Evolutionary conservation across 1,140 invertebrate species (phyloP).

Genomic region (Halyomorpha halys): DNA sequence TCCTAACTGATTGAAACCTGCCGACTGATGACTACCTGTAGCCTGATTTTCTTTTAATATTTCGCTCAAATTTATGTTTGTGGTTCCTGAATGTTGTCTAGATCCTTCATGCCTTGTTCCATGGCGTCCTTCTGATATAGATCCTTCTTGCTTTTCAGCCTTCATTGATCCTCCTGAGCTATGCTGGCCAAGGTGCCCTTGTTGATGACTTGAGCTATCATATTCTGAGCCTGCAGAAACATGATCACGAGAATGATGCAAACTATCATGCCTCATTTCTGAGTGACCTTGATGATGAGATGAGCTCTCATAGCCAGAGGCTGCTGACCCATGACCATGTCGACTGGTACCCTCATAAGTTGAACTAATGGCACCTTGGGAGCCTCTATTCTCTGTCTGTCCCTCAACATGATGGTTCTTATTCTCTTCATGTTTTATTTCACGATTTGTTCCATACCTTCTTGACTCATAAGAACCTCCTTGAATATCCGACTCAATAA

Average conservation of each 20-base stretch:
- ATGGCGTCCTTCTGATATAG: background rate
- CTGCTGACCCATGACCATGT: background rate
- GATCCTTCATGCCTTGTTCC: background rate
- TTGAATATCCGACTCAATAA: background rate
- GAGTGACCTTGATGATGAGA: background rate
- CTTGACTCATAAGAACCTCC: background rate
- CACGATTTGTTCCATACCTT: background rate
- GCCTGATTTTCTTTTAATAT: slow-evolving; percentile 7
- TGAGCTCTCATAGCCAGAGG: background rate
- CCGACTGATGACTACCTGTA: background rate
- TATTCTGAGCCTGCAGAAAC: background rate
- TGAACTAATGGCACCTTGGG: slow-evolving; percentile 1
- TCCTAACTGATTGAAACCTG: slow-evolving; percentile 26
- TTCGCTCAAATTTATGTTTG: slow-evolving; percentile 18
- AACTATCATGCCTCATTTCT: background rate
- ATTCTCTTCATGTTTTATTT: background rate
- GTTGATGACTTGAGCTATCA: background rate
- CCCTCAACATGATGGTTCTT: background rate
- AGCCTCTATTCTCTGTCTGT: background rate
- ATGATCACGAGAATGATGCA: background rate
- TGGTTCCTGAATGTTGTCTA: background rate
- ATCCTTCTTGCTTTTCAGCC: slow-evolving; percentile 6
- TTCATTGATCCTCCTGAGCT: slow-evolving; percentile 7
- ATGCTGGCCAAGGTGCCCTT: background rate
- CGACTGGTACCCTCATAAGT: background rate